A percentile compares a stretch with the other conserved stretches of the same genome.
Evolutionary conservation across 2,888 invertebrate genomes (phyloP).

Genomic region (Xestia ashworthii): DNA sequence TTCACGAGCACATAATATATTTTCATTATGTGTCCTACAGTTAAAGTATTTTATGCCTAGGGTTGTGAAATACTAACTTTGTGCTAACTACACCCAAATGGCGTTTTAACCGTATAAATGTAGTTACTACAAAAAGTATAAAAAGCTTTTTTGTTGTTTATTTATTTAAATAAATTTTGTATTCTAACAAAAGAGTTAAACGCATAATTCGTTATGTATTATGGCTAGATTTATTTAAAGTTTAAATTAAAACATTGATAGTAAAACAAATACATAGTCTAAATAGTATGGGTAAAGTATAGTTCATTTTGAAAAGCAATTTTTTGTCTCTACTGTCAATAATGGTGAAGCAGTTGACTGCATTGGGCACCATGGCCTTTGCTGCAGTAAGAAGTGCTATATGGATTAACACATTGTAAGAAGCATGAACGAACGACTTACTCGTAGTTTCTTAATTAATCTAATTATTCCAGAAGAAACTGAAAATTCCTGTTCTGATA

Average conservation of each 20-base stretch:
- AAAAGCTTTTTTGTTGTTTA: conserved; percentile 6
- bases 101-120: conserved; percentile 6
- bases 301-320: not conserved
- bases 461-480: not conserved
- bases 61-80: conserved; percentile 40
- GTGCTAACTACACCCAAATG: conserved; percentile 29
- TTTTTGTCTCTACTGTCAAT: not conserved
- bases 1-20: conserved; percentile 21
- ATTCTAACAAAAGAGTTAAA: conserved; percentile 20
- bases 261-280: not conserved
- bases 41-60: conserved; percentile 20
- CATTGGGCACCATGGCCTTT: too few species aligned
- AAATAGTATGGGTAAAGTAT: not conserved
- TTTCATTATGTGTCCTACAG: conserved; percentile 29
- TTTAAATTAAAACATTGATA: not conserved
- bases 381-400: too few species aligned
- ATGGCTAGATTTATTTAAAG: not conserved
- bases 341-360: too few species aligned
- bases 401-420: not conserved
- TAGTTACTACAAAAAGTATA: not conserved
- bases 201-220: not conserved
- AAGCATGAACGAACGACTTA: not conserved
- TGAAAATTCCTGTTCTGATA: not conserved
- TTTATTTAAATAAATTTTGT: conserved; percentile 8
- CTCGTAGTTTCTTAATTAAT: not conserved